Evolutionary conservation across 2,797 vertebrate species (phyloP).

Genomic region (Anabacerthia variegaticeps): DNA sequence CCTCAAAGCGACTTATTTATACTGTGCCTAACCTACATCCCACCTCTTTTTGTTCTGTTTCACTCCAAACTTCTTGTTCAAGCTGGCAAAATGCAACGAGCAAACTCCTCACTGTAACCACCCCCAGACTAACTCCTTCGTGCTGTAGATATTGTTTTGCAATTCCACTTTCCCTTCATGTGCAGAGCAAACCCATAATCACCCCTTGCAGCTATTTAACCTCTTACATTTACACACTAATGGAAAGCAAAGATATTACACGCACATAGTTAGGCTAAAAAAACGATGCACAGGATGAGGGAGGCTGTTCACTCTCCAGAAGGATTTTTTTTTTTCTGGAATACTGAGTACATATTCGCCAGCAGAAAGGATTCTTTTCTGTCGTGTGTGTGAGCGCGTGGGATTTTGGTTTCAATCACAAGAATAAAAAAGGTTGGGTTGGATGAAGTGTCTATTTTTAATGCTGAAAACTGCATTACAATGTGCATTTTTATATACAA

Average conservation of each 20-base stretch:
- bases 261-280: slow-evolving; percentile 36
- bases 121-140: background rate
- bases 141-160: slow-evolving; percentile 33
- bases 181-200: slow-evolving; percentile 42
- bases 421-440: slow-evolving; percentile 57
- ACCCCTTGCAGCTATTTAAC: slow-evolving; percentile 22
- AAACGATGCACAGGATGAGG: slow-evolving; percentile 39
- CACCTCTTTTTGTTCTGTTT: background rate
- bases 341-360: slow-evolving; percentile 25
- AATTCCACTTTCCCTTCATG: background rate
- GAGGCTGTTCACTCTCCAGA: slow-evolving; percentile 26
- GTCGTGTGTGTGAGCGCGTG: slow-evolving; percentile 46
- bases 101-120: background rate
- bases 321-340: background rate
- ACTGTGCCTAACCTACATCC: slow-evolving; percentile 5
- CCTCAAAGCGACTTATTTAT: slow-evolving; percentile 16
- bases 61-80: background rate
- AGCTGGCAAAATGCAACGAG: slow-evolving; percentile 30
- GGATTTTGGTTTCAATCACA: slow-evolving; percentile 59
- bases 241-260: slow-evolving; percentile 41
- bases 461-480: slow-evolving; percentile 70
- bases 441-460: slow-evolving; percentile 71
- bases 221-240: slow-evolving; percentile 19
- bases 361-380: slow-evolving; percentile 41
- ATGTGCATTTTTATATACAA: slow-evolving; percentile 76